Evolutionary conservation across 2,797 vertebrate genomes (phyloP).

Genomic region (Danio kyathit): DNA sequence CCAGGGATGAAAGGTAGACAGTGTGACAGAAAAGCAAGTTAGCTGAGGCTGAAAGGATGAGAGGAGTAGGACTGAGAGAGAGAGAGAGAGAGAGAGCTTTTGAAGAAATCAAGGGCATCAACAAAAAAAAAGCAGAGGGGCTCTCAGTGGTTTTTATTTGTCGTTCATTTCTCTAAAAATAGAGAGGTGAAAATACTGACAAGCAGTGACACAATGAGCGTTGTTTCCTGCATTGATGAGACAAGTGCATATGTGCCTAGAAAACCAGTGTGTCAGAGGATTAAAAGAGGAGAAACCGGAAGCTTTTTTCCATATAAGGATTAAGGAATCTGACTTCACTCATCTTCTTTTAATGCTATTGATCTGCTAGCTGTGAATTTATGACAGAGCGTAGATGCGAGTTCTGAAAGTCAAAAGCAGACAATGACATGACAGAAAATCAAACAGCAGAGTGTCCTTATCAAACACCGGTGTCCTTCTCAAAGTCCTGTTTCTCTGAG

Average conservation of each 20-base stretch:
- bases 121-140: background rate
- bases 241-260: constrained; percentile 12
- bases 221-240: constrained; percentile 34
- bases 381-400: background rate
- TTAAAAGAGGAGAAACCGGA: constrained; percentile 1
- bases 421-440: background rate
- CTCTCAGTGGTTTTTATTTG: constrained; percentile 7
- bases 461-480: background rate
- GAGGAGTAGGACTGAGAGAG: constrained; percentile 1
- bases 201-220: constrained; percentile 37
- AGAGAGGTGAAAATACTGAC: constrained; percentile 50
- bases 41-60: background rate
- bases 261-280: background rate
- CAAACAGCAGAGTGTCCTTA: background rate
- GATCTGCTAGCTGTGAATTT: background rate
- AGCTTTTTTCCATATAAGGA: background rate
- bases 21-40: constrained; percentile 29
- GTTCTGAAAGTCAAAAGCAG: constrained; percentile 1
- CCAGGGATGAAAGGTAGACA: constrained; percentile 29
- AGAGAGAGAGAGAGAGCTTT: constrained; percentile 23
- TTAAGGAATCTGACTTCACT: background rate
- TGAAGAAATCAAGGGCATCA: constrained; percentile 1
- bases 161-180: constrained; percentile 45
- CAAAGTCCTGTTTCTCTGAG: background rate
- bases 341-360: background rate